These are phyloP conservation scores for Drosophila falleni DNA, from an alignment of 2,888 invertebrate genomes.

Conservation along the genomic window DNA sequence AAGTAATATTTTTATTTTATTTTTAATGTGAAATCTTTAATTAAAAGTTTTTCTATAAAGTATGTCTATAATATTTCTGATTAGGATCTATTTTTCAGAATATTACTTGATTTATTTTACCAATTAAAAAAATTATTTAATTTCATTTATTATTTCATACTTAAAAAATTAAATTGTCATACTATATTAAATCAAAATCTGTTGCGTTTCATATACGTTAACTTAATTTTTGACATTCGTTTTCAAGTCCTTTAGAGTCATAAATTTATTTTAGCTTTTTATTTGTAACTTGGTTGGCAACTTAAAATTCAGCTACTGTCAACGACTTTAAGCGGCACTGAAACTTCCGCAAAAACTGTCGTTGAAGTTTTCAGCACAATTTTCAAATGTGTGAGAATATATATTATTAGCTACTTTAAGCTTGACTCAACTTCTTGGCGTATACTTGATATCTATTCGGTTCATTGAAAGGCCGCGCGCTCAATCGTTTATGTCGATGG, in stretches of 20 bases:
- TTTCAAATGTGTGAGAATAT: neutral
- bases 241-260: neutral
- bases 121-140: too few species aligned
- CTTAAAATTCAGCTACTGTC: neutral
- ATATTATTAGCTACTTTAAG: neutral
- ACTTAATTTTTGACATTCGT: neutral
- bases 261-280: neutral
- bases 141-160: too few species aligned
- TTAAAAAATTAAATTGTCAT: neutral
- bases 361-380: too few species aligned
- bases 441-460: conserved; percentile 55
- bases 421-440: conserved; percentile 34
- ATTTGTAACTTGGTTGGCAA: neutral
- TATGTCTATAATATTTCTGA: too few species aligned
- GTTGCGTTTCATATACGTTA: neutral
- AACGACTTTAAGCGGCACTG: neutral
- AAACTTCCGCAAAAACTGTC: neutral
- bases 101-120: neutral
- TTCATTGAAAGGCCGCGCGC: conserved; percentile 19
- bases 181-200: neutral
- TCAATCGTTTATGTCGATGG: conserved; percentile 4
- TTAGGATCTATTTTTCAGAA: too few species aligned
- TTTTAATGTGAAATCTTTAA: too few species aligned
- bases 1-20: too few species aligned
- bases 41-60: too few species aligned